Base-by-base conservation (phyloP, 2,113 vertebrate species). In the Psittacara wagleri region DNA sequence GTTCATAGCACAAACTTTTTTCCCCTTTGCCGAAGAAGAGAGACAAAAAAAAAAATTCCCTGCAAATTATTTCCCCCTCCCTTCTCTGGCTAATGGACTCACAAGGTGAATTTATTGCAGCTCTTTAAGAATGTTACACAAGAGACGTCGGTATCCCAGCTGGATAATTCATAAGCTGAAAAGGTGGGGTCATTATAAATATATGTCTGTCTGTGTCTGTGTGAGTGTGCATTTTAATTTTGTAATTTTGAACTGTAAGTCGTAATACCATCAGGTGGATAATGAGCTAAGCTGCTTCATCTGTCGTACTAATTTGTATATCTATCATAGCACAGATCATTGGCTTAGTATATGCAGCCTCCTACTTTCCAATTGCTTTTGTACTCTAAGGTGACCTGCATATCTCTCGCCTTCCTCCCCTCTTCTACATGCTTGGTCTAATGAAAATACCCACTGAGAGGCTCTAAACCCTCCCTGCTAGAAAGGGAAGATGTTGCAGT, bases 111-210 rank as follows among this genome's bases (percentile, higher is more conserved):
- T 83, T 96, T 91, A 83, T 68, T 64, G 78, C 92, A 66, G 92
- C 86, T 87, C 83, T 94, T 93, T 95, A 90, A 74, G 95, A 97
- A 94, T 54, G 55, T 95, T 84, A 95, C 93, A 92, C 92, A 63
- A 76, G 96, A 97, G 95, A 92, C 81, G 25, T 19, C 92, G 62
- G 37, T 90, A 81, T 92, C 80, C 69, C 95, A 86, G 94, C 92
- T 92, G 97, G 98, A 97, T 97, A 95, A 94, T 97, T 97, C 94
- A 96, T 96, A 97, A 97, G 87, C 93, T 88, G 95, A 96, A 97
- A 98, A 98, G 98, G 98, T 98, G 98, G 98, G 98, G 98, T 95
- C 70, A 92, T 82, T 97, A 86, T 67, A 86, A 92, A 88, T 96
- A 37, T 92, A 12, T 86, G 72, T 96, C 81, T 95, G 63, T 92